Percentiles rank a stretch among this genome's conserved stretches.
Evolutionary conservation across 1,140 invertebrate genomes (phyloP).

Genomic region (Aphelinus atriplicis): DNA sequence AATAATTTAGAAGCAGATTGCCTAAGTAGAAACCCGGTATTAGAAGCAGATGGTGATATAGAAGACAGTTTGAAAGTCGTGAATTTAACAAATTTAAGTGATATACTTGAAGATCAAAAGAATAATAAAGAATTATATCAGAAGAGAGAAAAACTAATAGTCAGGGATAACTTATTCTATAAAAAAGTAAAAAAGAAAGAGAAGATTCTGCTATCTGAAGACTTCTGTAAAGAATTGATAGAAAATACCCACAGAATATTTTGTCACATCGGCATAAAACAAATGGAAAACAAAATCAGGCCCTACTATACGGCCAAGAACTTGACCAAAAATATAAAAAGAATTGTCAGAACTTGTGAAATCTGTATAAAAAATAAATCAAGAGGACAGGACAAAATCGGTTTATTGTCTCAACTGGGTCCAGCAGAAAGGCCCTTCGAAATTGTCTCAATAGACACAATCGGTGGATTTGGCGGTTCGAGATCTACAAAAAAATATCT

Average conservation of each 20-base stretch:
- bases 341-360: conserved; percentile 27
- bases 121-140: not conserved
- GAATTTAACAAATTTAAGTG: conserved; percentile 37
- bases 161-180: conserved; percentile 1
- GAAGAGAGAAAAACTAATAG: not conserved
- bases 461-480: conserved; percentile 51
- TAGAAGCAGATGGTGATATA: conserved; percentile 13
- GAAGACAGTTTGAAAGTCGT: conserved; percentile 40
- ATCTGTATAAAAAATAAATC: conserved; percentile 43
- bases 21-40: conserved; percentile 45
- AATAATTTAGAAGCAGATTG: conserved; percentile 42
- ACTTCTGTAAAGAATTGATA: conserved; percentile 32
- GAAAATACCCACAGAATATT: conserved; percentile 6
- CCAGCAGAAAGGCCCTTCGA: conserved; percentile 47
- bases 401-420: conserved; percentile 43
- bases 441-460: conserved; percentile 57
- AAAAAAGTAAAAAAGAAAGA: conserved; percentile 14
- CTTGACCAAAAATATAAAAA: conserved; percentile 24
- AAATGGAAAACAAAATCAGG: conserved; percentile 34
- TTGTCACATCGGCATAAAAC: conserved; percentile 19
- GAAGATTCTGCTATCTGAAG: conserved; percentile 6
- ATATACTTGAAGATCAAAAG: conserved; percentile 40
- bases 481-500: conserved; percentile 45
- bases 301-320: conserved; percentile 34
- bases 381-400: conserved; percentile 31